phyloP scores from a whole-genome alignment of 1,140 invertebrate genomes.

The Drosophila ficusphila region DNA sequence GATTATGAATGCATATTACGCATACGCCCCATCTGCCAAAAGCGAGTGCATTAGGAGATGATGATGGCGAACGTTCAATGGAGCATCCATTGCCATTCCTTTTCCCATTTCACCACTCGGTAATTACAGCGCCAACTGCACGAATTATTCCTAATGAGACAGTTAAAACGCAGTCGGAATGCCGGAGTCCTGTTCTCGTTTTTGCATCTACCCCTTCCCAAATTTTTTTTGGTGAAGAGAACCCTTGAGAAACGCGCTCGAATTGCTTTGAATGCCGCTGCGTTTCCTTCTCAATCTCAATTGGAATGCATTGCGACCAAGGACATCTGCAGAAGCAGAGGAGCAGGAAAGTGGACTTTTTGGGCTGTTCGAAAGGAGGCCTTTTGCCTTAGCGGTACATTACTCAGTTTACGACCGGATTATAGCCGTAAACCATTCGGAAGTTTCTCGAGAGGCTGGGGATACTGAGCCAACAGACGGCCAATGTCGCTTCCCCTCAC shows the following conservation, averaged over 20 bases:
- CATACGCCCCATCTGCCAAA: constrained; percentile 46
- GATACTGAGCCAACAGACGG: constrained; percentile 6
- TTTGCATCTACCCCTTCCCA: not conserved
- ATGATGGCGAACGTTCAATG: constrained; percentile 9
- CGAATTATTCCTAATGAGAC: constrained; percentile 66
- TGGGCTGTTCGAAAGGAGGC: constrained; percentile 10
- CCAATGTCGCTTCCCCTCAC: constrained; percentile 13
- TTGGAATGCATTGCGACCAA: constrained; percentile 55
- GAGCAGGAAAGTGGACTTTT: not conserved
- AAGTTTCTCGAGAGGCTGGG: constrained; percentile 21
- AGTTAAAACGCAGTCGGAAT: constrained; percentile 55
- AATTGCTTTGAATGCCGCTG: constrained; percentile 58
- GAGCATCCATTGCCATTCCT: not conserved
- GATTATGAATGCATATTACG: constrained; percentile 60
- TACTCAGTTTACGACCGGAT: constrained; percentile 51
- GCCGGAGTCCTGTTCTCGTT: constrained; percentile 3
- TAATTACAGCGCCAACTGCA: constrained; percentile 36
- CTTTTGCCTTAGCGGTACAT: constrained; percentile 25
- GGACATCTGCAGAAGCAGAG: constrained; percentile 40
- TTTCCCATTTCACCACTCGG: constrained; percentile 21
- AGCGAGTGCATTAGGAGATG: not conserved
- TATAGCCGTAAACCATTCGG: constrained; percentile 48
- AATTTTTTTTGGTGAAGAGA: constrained; percentile 1
- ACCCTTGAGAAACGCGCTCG: constrained; percentile 46
- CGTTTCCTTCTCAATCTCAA: constrained; percentile 36